Evolutionary conservation across 2,113 vertebrate species (phyloP), one percentile per base, ranked within the genome.

Genomic region (Barnardius zonarius): DNA sequence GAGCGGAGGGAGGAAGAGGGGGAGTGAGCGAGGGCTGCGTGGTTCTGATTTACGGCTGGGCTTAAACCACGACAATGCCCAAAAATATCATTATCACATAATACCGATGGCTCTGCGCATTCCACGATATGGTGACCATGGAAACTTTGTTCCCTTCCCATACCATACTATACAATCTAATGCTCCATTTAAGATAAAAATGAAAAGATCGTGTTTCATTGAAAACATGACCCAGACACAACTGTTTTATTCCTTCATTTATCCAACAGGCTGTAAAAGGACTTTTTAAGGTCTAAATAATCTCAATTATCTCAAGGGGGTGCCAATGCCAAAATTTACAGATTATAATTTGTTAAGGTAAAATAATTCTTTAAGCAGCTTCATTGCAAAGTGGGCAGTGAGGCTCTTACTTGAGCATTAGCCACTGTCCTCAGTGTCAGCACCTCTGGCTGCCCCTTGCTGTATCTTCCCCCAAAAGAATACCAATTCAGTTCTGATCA

Each of bases 131-230:
- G 25, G 89, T 82, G 93, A 82, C 91, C 74, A 92, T 82, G 89
- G 86, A 89, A 95, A 93, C 67, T 89, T 86, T 86, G 67, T 20
- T 82, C 81, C 62, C 62, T 55, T 79, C 52, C 69, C 72, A 84
- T 61, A 33, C 69, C 68, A 13, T 7, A 61, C 35, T 27, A 39
- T 10, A 61, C 11, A 66, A 83, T 67, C 46, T 77, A 86, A 88
- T 46, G 52, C 35, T 90, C 35, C 78, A 64, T 28, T 80, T 66
- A 31, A 20, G 24, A 31, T 70, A 85, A 84, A 66, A 17, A 23
- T 5, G 0, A 4, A 10, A 83, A 83, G 49, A 48, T 31, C 2
- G 0, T 7, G 5, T 63, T 89, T 49, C 48, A 51, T 7, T 84
- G 66, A 84, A 95, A 87, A 85, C 15, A 72, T 13, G 23, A 73